A percentile compares a stretch with the other conserved stretches of the same genome.
These are phyloP conservation scores for Drosophila subsilvestris DNA, from an alignment of 2,888 invertebrate species.

Conservation along the genomic window DNA sequence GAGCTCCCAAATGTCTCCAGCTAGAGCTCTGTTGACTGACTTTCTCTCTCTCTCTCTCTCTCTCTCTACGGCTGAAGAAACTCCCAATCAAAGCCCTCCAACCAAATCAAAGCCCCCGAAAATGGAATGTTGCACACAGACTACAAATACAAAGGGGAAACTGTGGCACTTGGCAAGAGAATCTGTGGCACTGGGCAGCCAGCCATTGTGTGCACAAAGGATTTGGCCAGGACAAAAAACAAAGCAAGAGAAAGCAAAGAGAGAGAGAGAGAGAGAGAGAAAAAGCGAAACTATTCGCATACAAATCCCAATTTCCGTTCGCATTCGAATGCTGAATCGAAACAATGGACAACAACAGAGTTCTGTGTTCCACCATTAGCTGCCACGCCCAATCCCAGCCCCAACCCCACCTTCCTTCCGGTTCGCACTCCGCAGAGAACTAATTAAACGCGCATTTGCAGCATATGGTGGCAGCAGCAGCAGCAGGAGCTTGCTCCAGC, in stretches of 20 bases:
- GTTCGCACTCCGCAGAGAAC: constrained; percentile 20
- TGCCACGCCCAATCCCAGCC: background rate
- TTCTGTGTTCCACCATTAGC: constrained; percentile 6
- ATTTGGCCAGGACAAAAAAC: background rate
- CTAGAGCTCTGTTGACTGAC: background rate
- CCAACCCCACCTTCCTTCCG: background rate
- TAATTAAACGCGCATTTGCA: constrained; percentile 61
- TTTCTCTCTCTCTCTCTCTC: background rate
- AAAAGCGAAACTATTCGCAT: constrained; percentile 9
- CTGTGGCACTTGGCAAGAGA: no score
- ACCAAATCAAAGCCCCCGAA: background rate
- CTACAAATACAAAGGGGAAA: background rate
- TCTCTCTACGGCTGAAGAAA: background rate
- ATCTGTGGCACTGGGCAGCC: background rate
- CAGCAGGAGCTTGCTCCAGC: background rate
- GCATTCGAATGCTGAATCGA: constrained; percentile 2
- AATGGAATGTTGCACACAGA: background rate
- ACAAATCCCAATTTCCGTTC: constrained; percentile 19
- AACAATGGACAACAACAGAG: constrained; percentile 16
- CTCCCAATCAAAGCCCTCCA: background rate
- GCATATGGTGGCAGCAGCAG: constrained; percentile 36
- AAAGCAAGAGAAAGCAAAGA: background rate
- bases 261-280: no score
- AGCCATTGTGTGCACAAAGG: constrained; percentile 25
- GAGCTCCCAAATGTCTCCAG: no score